Conservation (phyloP, 1,140 invertebrate genomes). For the Drosophila tani region DNA sequence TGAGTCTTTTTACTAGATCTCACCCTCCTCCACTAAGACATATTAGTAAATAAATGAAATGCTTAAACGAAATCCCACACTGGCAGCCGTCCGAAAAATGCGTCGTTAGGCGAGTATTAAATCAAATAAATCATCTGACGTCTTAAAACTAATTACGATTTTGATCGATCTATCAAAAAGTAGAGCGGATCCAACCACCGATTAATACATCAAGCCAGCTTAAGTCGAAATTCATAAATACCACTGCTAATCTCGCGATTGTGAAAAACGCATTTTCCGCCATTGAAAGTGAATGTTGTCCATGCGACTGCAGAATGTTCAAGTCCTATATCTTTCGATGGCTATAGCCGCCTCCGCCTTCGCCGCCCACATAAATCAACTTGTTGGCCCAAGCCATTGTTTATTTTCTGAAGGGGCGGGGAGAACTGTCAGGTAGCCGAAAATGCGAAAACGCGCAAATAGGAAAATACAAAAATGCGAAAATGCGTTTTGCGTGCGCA, state of each 20-base stretch:
- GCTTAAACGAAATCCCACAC: slow-evolving; percentile 17
- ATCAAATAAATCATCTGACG: slow-evolving; percentile 43
- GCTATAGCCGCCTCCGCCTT: slow-evolving; percentile 31
- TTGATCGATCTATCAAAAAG: slow-evolving; percentile 48
- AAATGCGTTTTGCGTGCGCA: slow-evolving; percentile 80
- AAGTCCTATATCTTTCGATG: slow-evolving; percentile 32
- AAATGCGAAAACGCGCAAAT: slow-evolving; percentile 48
- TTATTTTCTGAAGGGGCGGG: slow-evolving; percentile 13
- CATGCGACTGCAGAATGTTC: slow-evolving; percentile 50
- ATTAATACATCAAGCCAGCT: slow-evolving; percentile 44
- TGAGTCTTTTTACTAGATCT: neutral
- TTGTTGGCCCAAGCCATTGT: slow-evolving; percentile 65
- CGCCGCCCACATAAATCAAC: slow-evolving; percentile 79
- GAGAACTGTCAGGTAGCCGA: slow-evolving; percentile 57
- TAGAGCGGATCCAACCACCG: slow-evolving; percentile 38
- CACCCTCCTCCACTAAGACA: neutral
- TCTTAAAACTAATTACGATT: slow-evolving; percentile 39
- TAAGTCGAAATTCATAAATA: slow-evolving; percentile 36
- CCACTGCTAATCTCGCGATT: slow-evolving; percentile 32
- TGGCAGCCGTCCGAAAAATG: slow-evolving; percentile 12
- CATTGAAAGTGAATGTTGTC: slow-evolving; percentile 79
- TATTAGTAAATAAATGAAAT: slow-evolving; percentile 18
- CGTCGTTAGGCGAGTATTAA: slow-evolving; percentile 22
- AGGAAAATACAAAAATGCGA: slow-evolving; percentile 69
- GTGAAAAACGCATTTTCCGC: slow-evolving; percentile 67